Percentiles rank a stretch among this genome's conserved stretches.
phyloP scores from a whole-genome alignment of 2,797 vertebrate genomes.

The Huso huso region DNA sequence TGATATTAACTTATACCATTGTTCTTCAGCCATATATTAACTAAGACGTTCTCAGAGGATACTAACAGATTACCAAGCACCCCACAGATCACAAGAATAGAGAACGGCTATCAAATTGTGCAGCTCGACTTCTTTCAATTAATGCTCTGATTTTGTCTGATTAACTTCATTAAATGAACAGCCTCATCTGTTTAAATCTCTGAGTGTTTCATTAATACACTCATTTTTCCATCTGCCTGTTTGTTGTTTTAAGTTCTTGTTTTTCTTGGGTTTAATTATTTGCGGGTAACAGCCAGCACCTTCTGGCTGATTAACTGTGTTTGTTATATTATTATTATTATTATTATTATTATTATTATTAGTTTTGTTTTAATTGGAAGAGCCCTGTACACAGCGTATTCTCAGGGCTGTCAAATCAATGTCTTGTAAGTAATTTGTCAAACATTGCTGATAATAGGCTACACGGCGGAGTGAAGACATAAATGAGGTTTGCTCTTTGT shows the following conservation, averaged over 20 bases:
- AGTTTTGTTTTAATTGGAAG: slow-evolving; percentile 24
- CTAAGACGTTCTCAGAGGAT: too few relatives aligned
- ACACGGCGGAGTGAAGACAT: slow-evolving; percentile 37
- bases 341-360: slow-evolving; percentile 14
- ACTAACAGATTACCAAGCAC: too few relatives aligned
- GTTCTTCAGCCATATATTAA: too few relatives aligned
- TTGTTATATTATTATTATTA: slow-evolving; percentile 24
- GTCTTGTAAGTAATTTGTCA: slow-evolving; percentile 61
- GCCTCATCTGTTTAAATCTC: slow-evolving; percentile 30
- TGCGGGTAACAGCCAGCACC: background rate
- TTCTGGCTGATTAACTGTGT: slow-evolving; percentile 48
- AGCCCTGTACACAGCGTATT: slow-evolving; percentile 11
- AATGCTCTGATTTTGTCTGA: slow-evolving; percentile 49
- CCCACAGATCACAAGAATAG: too few relatives aligned
- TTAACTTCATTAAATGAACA: slow-evolving; percentile 51
- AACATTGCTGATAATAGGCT: slow-evolving; percentile 51
- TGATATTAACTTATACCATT: too few relatives aligned
- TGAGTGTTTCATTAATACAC: slow-evolving; percentile 54
- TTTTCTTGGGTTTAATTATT: slow-evolving; percentile 33
- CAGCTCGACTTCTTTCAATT: slow-evolving; percentile 40
- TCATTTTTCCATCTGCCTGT: slow-evolving; percentile 26
- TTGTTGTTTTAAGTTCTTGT: slow-evolving; percentile 9
- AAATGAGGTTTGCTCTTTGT: slow-evolving; percentile 45
- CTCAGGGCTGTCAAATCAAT: slow-evolving; percentile 27
- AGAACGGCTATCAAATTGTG: too few relatives aligned